These are phyloP conservation scores for Tricholauxania praeusta DNA, from an alignment of 2,888 invertebrate genomes.

Conservation along the genomic window DNA sequence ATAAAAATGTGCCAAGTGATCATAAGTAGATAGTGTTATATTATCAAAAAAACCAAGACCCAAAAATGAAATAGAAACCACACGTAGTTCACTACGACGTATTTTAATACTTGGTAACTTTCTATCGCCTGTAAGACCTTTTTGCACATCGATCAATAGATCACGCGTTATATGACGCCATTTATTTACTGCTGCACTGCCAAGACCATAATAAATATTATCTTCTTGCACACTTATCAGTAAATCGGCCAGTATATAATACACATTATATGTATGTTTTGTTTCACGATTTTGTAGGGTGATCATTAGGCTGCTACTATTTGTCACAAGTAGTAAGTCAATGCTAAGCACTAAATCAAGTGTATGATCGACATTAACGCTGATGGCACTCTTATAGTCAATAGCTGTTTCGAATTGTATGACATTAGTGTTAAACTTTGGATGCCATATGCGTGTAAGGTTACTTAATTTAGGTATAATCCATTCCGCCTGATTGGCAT, in stretches of 20 bases:
- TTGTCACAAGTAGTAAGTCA: slow-evolving; percentile 79
- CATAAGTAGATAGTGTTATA: slow-evolving; percentile 82
- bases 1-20: slow-evolving; percentile 92
- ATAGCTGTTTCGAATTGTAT: slow-evolving; percentile 81
- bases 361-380: slow-evolving; percentile 68
- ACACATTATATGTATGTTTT: slow-evolving; percentile 82
- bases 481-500: slow-evolving; percentile 79
- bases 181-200: slow-evolving; percentile 70
- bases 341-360: slow-evolving; percentile 82
- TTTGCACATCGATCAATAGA: slow-evolving; percentile 90
- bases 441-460: slow-evolving; percentile 74
- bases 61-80: slow-evolving; percentile 75
- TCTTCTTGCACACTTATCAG: slow-evolving; percentile 81
- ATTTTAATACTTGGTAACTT: slow-evolving; percentile 56
- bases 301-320: slow-evolving; percentile 83
- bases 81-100: slow-evolving; percentile 69
- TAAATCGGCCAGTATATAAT: slow-evolving; percentile 83
- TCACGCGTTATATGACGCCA: slow-evolving; percentile 90
- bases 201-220: slow-evolving; percentile 90
- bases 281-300: slow-evolving; percentile 83
- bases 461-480: slow-evolving; percentile 77
- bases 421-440: slow-evolving; percentile 72
- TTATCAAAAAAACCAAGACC: slow-evolving; percentile 83
- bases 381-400: slow-evolving; percentile 76
- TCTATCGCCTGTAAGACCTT: slow-evolving; percentile 77